phyloP scores from a whole-genome alignment of 2,888 invertebrate species.

The Acronicta aceris region DNA sequence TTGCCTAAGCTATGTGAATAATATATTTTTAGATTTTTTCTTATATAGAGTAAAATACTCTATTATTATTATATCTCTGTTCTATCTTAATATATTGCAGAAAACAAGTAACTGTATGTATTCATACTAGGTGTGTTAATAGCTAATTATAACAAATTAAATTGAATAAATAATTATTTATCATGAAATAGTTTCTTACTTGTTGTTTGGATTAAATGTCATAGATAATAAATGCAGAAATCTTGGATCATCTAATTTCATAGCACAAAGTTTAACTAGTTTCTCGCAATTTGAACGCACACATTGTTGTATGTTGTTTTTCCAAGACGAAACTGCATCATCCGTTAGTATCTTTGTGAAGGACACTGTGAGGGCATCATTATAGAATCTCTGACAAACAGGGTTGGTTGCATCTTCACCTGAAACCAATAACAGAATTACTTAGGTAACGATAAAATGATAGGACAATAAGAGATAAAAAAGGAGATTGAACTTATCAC shows the following conservation, averaged over 20 bases:
- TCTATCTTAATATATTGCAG: too few species aligned
- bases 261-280: constrained; percentile 97
- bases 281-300: constrained; percentile 98
- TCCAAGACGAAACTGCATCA: constrained; percentile 99
- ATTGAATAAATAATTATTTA: constrained; percentile 6
- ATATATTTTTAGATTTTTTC: too few species aligned
- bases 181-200: constrained; percentile 89
- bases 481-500: too few species aligned
- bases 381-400: constrained; percentile 97
- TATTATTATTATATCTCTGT: too few species aligned
- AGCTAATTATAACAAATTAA: too few species aligned
- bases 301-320: constrained; percentile 98
- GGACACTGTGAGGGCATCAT: constrained; percentile 97
- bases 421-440: constrained; percentile 67
- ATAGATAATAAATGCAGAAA: constrained; percentile 97
- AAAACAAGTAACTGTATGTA: too few species aligned
- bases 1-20: too few species aligned
- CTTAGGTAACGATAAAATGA: not conserved
- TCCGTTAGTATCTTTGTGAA: constrained; percentile 99
- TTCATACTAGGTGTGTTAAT: too few species aligned
- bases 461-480: too few species aligned
- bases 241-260: constrained; percentile 98
- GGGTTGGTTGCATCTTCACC: constrained; percentile 96
- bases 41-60: too few species aligned
- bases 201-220: constrained; percentile 98